Conservation (phyloP, 37 sponge, comb jelly and placozoan genomes). For the Tethya wilhelma region DNA sequence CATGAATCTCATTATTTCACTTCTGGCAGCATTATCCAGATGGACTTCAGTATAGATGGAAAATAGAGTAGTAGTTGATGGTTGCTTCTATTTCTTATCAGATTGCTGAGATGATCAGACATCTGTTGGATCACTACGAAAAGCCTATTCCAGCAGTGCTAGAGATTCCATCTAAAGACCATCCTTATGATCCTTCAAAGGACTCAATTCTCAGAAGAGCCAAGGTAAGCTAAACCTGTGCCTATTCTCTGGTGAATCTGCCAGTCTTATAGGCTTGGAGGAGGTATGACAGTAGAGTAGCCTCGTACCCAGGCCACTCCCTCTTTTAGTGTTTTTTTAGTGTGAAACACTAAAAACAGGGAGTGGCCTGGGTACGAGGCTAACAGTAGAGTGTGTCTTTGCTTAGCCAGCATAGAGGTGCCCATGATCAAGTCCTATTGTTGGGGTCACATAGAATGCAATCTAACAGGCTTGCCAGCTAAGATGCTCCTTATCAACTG, state of each 20-base stretch:
- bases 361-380: too few relatives aligned
- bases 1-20: too few relatives aligned
- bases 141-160: conserved; percentile 88
- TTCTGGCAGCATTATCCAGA: too few relatives aligned
- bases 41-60: too few relatives aligned
- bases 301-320: neutral
- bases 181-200: conserved; percentile 96
- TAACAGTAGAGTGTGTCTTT: too few relatives aligned
- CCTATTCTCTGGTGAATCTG: neutral
- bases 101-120: conserved; percentile 97
- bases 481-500: too few relatives aligned
- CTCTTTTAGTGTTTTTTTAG: neutral
- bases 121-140: conserved; percentile 79
- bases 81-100: conserved; percentile 33
- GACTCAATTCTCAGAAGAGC: conserved; percentile 97
- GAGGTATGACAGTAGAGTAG: neutral
- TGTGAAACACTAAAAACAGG: too few relatives aligned
- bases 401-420: neutral
- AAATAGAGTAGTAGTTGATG: too few relatives aligned
- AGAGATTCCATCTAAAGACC: conserved; percentile 98
- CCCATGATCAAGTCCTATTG: neutral
- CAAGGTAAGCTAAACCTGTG: conserved; percentile 60
- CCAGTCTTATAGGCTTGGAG: neutral
- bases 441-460: too few relatives aligned
- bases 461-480: too few relatives aligned